Evolutionary conservation across 2,113 vertebrate species (phyloP).

Genomic region (Alosa alosa): DNA sequence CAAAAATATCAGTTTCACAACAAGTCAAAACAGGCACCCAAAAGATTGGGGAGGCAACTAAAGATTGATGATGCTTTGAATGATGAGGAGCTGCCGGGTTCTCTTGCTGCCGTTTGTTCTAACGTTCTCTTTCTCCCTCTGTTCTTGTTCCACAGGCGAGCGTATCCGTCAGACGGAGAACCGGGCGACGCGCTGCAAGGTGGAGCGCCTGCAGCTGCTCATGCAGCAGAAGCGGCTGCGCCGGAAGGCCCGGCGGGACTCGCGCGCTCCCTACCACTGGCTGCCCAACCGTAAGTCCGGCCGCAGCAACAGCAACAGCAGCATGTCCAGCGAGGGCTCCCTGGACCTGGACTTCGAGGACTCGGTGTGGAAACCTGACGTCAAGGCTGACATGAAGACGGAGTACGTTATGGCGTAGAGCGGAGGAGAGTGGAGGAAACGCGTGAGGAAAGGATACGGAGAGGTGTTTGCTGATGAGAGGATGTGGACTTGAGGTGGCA

Average conservation of each 20-base stretch:
- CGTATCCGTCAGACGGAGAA: conserved; percentile 94
- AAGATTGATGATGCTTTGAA: not conserved
- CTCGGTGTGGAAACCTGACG: conserved; percentile 95
- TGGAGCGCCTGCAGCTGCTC: conserved; percentile 91
- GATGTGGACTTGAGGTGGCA: conserved; percentile 18
- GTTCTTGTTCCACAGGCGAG: conserved; percentile 73
- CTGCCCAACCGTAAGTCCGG: conserved; percentile 87
- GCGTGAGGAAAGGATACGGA: not conserved
- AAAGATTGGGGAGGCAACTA: not conserved
- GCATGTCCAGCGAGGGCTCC: conserved; percentile 81
- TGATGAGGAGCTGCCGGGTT: not conserved
- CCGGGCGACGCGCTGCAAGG: conserved; percentile 93
- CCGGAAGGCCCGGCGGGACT: conserved; percentile 89
- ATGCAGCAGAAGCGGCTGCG: conserved; percentile 95
- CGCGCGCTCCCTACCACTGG: conserved; percentile 89
- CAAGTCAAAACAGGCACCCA: not conserved
- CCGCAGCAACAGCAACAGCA: conserved; percentile 90
- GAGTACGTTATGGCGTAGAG: conserved; percentile 93
- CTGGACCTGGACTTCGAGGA: conserved; percentile 96
- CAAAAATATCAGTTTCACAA: not conserved
- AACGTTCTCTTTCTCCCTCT: not conserved
- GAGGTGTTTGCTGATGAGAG: conserved; percentile 34
- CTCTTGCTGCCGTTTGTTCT: not conserved
- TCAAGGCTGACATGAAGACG: conserved; percentile 93
- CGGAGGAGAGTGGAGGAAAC: not conserved